These are phyloP conservation scores for Antigone vipio DNA, from an alignment of 2,113 vertebrate genomes.

Conservation along the genomic window DNA sequence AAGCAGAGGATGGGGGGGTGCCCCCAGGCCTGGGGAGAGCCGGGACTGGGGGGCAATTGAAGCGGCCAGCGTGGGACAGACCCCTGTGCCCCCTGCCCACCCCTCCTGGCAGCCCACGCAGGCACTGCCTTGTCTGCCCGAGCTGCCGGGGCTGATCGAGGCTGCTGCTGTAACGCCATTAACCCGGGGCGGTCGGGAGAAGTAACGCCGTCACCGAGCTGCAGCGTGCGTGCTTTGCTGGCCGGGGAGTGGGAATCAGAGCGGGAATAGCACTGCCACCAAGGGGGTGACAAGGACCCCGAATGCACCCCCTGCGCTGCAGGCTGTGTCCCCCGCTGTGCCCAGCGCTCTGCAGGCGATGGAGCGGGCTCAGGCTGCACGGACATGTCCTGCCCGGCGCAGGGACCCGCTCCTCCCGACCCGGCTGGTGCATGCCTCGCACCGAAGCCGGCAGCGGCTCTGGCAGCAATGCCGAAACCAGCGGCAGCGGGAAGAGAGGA, in stretches of 20 bases:
- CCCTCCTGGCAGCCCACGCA: not conserved
- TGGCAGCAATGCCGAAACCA: not conserved
- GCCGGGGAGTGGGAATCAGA: not conserved
- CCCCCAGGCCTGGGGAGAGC: not conserved
- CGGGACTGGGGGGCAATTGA: not conserved
- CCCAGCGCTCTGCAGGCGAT: accelerated
- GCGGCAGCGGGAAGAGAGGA: not conserved
- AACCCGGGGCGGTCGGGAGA: not conserved
- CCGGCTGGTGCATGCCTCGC: not conserved
- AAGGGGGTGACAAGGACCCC: not conserved
- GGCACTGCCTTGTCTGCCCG: not conserved
- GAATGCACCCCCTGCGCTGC: accelerated
- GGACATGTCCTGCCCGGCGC: not conserved
- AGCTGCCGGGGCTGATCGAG: not conserved
- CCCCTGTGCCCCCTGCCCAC: not conserved
- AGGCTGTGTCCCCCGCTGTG: not conserved
- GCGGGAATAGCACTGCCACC: not conserved
- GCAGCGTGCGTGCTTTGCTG: not conserved
- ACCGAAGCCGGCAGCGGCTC: not conserved
- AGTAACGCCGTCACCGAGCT: not conserved
- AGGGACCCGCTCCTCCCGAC: not conserved
- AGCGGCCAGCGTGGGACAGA: accelerated
- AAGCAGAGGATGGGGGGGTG: not conserved
- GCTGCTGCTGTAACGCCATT: not conserved
- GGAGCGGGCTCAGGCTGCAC: not conserved